These are phyloP conservation scores for Acleris laterana DNA, from an alignment of 2,888 invertebrate genomes.

Conservation along the genomic window DNA sequence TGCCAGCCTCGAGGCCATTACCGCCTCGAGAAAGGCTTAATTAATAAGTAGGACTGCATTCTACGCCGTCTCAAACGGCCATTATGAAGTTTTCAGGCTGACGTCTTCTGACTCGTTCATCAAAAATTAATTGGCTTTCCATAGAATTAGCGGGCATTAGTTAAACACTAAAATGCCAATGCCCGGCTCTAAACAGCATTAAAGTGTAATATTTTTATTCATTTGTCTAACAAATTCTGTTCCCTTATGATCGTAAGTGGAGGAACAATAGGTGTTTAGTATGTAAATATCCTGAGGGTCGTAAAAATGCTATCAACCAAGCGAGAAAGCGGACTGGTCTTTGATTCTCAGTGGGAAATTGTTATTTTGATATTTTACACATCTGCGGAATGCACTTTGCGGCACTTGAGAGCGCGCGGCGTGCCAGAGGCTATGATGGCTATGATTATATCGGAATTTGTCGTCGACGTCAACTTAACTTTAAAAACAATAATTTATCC, in stretches of 20 bases:
- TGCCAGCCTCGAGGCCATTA: background rate
- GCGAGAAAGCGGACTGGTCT: background rate
- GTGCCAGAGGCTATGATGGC: too few species aligned
- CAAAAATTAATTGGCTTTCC: conserved; percentile 2
- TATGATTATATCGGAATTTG: too few species aligned
- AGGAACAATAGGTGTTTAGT: conserved; percentile 14
- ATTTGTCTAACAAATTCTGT: background rate
- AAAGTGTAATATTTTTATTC: conserved; percentile 1
- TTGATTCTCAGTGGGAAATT: background rate
- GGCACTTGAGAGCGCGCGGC: background rate
- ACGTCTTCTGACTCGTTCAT: background rate
- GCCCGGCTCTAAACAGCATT: background rate
- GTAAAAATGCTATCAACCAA: conserved; percentile 11
- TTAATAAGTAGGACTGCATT: conserved; percentile 12
- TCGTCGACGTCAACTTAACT: too few species aligned
- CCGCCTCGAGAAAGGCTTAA: background rate
- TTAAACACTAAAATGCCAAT: background rate
- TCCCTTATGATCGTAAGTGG: background rate
- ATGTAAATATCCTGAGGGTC: background rate
- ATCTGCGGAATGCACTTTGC: background rate
- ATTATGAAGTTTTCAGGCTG: conserved; percentile 1
- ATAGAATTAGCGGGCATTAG: background rate
- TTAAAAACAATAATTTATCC: too few species aligned
- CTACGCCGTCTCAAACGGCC: background rate
- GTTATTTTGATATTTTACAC: conserved; percentile 5